Conservation (phyloP, 2,113 vertebrate genomes). For the Notarius lentiginosus region DNA sequence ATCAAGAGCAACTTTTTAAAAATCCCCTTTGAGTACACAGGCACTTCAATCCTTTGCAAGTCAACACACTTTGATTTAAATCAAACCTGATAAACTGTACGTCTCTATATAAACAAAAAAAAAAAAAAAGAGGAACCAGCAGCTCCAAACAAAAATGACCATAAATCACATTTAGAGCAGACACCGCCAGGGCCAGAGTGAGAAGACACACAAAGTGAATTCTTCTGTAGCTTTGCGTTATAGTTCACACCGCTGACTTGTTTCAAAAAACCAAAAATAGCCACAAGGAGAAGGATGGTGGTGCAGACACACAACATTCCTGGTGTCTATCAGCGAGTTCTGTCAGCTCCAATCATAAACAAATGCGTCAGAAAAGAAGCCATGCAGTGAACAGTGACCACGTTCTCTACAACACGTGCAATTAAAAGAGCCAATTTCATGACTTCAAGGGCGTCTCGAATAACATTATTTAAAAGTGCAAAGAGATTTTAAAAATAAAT, state of each 20-base stretch:
- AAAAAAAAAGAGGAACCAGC: background rate
- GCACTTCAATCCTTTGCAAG: background rate
- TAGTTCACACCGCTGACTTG: background rate
- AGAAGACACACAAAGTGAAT: background rate
- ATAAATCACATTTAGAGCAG: background rate
- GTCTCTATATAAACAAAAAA: background rate
- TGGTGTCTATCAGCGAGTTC: background rate
- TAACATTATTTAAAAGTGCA: background rate
- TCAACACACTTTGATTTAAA: background rate
- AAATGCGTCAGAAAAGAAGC: background rate
- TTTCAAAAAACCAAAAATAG: conserved; percentile 18
- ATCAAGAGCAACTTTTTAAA: background rate
- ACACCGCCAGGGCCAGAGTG: no score
- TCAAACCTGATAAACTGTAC: background rate
- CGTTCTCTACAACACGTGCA: background rate
- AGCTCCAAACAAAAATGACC: background rate
- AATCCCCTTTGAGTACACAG: no score
- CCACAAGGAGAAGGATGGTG: background rate
- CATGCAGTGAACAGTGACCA: background rate
- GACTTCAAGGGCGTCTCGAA: background rate
- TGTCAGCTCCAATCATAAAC: background rate
- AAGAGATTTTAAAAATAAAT: no score
- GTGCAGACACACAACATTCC: background rate
- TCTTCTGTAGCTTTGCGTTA: background rate
- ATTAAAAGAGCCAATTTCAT: background rate